Evolutionary conservation across 2,888 invertebrate genomes (phyloP).

Genomic region (Ornithoptera priamus): DNA sequence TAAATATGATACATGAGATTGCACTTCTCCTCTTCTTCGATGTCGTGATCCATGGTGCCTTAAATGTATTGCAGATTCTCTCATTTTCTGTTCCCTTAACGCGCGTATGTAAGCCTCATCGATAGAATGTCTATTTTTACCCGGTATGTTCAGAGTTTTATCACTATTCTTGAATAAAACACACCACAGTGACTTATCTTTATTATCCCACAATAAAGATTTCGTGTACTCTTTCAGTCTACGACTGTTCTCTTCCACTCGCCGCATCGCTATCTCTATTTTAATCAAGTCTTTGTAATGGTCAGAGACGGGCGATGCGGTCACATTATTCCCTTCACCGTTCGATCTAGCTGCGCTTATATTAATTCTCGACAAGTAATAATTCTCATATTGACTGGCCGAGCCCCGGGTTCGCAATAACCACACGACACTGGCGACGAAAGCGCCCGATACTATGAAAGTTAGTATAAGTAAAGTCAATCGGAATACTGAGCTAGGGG

Average conservation of each 20-base stretch:
- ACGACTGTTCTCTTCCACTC: constrained; percentile 75
- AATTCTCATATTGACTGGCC: constrained; percentile 73
- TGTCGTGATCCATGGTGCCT: constrained; percentile 71
- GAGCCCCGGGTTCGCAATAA: constrained; percentile 64
- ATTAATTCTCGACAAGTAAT: constrained; percentile 80
- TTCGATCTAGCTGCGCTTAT: constrained; percentile 61
- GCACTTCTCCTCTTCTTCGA: constrained; percentile 60
- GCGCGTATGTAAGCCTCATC: constrained; percentile 67
- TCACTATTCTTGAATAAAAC: constrained; percentile 75
- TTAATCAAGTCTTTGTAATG: constrained; percentile 77
- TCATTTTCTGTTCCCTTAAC: constrained; percentile 68
- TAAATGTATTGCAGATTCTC: constrained; percentile 68
- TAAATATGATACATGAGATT: constrained; percentile 66
- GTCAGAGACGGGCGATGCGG: constrained; percentile 59
- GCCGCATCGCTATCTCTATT: constrained; percentile 76
- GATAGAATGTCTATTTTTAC: constrained; percentile 53
- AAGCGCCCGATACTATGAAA: constrained; percentile 70
- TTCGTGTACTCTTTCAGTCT: constrained; percentile 75
- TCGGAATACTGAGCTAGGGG: constrained; percentile 67
- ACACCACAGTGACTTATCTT: constrained; percentile 77
- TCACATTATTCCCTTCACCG: constrained; percentile 57
- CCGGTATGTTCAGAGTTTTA: constrained; percentile 50
- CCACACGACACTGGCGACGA: constrained; percentile 75
- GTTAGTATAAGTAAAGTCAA: constrained; percentile 72
- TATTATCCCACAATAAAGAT: constrained; percentile 75